Evolutionary conservation across 2,888 invertebrate genomes (phyloP), one percentile per base, ranked within the genome.

Genomic region (Apoda limacodes): DNA sequence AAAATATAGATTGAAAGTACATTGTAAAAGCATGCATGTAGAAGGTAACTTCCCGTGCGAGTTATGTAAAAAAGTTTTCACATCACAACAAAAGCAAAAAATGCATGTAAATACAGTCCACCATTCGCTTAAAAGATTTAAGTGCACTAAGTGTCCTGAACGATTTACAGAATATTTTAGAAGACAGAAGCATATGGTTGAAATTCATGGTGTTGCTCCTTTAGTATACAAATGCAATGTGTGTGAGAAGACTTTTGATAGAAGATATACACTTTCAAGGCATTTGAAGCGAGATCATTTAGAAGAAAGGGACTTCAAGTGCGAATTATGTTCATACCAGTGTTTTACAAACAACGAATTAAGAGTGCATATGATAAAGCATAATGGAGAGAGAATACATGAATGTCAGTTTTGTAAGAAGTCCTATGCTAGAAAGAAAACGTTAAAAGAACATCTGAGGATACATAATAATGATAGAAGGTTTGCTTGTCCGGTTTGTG

Each of bases 321-420:
- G 62, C 11, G 38, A 54, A 3, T n/a, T 55, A 0, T 67, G 67
- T 12, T 43, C 56, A 0, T 69, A 67, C 14, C 70, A 60, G 22
- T 72, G 70, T 35, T 72, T 57, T 20, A 54, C 58, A 0, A 48
- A 46, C 4, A 48, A 50, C 0, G 60, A 62, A 6, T 31, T 65
- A 9, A 53, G 48, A 7, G 41, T 50, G 1, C 66, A 66, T 14
- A 55, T 56, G 51, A 38, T 58, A 0, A 58, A 53, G 21, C 67
- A 70, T 29, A 51, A 50, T 1, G 60, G 54, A 0, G 52, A 50
- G 2, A 50, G 55, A 32, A 50, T 43, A 1, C 60, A 54, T 14
- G 53, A 60, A 15, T 83, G 83, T 43, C 42, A 50, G 0, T 50
- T 75, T 0, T 83, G 83, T 35, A 55, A 62, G 7, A 82, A 75